phyloP scores from a whole-genome alignment of 2,888 invertebrate species.

The Erebia ligea region DNA sequence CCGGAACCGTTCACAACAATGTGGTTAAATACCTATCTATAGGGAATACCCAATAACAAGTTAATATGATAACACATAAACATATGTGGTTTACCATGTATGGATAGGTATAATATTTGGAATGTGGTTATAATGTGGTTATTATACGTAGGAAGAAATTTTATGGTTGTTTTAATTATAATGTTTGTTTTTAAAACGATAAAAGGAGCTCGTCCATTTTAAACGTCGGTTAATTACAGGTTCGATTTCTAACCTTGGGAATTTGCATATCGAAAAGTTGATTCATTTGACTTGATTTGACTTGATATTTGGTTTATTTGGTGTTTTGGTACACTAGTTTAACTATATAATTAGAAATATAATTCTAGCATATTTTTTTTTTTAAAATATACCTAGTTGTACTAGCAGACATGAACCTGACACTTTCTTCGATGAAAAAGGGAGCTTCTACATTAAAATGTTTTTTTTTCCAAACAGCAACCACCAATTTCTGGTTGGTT shows the following conservation, averaged over 20 bases:
- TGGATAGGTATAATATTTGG: slow-evolving; percentile 16
- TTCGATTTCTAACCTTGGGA: not conserved
- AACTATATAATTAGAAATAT: too few relatives aligned
- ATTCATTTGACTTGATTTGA: too few relatives aligned
- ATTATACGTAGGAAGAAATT: slow-evolving; percentile 14
- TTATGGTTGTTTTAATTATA: not conserved
- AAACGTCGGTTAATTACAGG: not conserved
- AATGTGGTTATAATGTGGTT: slow-evolving; percentile 7
- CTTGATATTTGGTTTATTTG: too few relatives aligned
- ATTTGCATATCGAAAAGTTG: too few relatives aligned
- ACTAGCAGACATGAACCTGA: too few relatives aligned
- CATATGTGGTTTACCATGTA: slow-evolving; percentile 7
- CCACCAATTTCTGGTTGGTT: too few relatives aligned
- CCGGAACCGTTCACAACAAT: slow-evolving; percentile 7
- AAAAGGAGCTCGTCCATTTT: not conserved
- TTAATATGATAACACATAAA: not conserved
- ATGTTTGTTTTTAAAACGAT: not conserved
- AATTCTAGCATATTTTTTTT: too few relatives aligned
- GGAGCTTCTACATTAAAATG: too few relatives aligned
- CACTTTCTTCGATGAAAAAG: too few relatives aligned
- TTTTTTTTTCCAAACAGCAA: too few relatives aligned
- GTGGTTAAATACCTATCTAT: not conserved
- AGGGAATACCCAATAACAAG: not conserved
- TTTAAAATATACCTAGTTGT: too few relatives aligned
- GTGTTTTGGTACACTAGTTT: too few relatives aligned